These are phyloP conservation scores for Kryptolebias ocellatus DNA, from an alignment of 2,797 vertebrate species.

Conservation along the genomic window DNA sequence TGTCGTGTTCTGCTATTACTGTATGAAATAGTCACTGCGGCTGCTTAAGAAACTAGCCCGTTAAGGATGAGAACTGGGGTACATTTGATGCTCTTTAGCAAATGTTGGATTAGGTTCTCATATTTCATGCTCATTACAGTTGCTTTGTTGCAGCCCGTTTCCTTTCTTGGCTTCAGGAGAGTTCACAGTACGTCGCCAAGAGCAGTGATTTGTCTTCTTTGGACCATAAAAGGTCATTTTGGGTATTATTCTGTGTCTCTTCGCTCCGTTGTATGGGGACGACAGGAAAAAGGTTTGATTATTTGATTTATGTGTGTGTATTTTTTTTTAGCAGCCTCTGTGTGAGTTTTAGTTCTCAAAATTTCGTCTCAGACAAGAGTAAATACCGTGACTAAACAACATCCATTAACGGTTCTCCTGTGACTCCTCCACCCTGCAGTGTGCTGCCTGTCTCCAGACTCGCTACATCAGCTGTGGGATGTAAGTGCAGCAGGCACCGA, in stretches of 20 bases:
- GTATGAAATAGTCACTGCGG: too few relatives aligned
- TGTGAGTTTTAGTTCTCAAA: neutral
- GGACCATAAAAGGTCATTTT: neutral
- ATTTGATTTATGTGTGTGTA: neutral
- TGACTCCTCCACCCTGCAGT: slow-evolving; percentile 57
- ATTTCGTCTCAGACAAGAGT: slow-evolving; percentile 5
- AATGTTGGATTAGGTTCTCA: too few relatives aligned
- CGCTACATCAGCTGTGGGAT: slow-evolving; percentile 69
- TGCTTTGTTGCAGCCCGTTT: neutral
- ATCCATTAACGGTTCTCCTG: slow-evolving; percentile 40
- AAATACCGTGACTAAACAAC: slow-evolving; percentile 43
- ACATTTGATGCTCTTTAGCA: too few relatives aligned
- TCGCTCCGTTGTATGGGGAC: too few relatives aligned
- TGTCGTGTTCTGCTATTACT: too few relatives aligned
- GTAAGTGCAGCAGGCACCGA: slow-evolving; percentile 75
- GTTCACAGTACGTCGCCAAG: neutral
- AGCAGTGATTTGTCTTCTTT: neutral
- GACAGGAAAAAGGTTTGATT: neutral
- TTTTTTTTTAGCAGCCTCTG: neutral
- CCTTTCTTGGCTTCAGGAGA: neutral
- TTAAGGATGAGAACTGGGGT: too few relatives aligned
- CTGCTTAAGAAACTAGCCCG: too few relatives aligned
- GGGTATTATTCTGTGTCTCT: neutral
- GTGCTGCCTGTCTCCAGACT: slow-evolving; percentile 40
- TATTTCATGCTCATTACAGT: too few relatives aligned